Evolutionary conservation across 2,113 vertebrate genomes (phyloP), one percentile per base, ranked within the genome.

Genomic region (Colossoma macropomum): DNA sequence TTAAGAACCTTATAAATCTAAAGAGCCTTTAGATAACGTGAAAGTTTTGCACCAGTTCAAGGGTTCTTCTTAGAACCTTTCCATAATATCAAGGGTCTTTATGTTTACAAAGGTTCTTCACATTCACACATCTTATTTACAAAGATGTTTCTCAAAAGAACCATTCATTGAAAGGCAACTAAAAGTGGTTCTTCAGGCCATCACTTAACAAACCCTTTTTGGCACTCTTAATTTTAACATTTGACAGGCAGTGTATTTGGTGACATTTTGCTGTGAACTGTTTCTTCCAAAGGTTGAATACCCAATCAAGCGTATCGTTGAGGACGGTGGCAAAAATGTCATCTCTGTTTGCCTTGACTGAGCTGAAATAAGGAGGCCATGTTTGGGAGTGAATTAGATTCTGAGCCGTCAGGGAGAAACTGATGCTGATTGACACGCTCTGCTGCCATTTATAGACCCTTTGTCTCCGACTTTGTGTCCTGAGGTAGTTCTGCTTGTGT

Each of bases 401-500:
- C 50, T 11, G 32, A 62, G 62, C 21, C 41, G 17, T 30, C 41
- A 21, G 11, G 62, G 60, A 65, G 62, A 30, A 4, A 41, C 38
- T 48, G 59, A 65, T 48, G 25, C 60, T 50, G 16, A 78, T 65
- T 65, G 60, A 66, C 76, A 10, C 41, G 38, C 63, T 78, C 60
- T 65, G 27, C 41, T 78, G 62, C 19, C 6, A 32, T 62, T 62
- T 62, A 27, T 62, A 62, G 59, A 25, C 59, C 59, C 25, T 62
- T n/a, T 13, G 59, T 27, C 59, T 62, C 7, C 9, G n/a, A 48
- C 41, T 66, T 66, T 23, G 25, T 28, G 63, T 30, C 62, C 62
- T 48, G n/a, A 48, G 41, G 45, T 66, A 23, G 25, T 66, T 65
- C 62, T 7, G n/a, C 41, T 77, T 77, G 32, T 3, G 34, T 77